Evolutionary conservation across 2,797 vertebrate species (phyloP).

Genomic region (Prionace glauca): DNA sequence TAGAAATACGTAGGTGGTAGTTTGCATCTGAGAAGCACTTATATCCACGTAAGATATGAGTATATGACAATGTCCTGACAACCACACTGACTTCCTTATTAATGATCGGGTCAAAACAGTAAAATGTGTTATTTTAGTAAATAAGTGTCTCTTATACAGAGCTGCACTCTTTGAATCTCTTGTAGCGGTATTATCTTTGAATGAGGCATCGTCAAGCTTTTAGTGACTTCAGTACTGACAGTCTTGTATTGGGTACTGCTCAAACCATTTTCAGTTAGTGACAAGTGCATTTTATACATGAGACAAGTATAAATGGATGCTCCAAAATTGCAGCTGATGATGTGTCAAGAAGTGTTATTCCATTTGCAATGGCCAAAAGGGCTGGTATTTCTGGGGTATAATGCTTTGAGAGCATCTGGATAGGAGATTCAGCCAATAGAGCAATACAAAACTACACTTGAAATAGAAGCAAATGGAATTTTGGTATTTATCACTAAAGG

Average conservation of each 20-base stretch:
- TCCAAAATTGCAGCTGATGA: background rate
- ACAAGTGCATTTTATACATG: slow-evolving; percentile 5
- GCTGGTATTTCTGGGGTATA: background rate
- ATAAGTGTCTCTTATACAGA: background rate
- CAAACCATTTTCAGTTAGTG: slow-evolving; percentile 24
- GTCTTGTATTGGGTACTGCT: slow-evolving; percentile 13
- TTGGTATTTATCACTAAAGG: too few species aligned
- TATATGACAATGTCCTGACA: background rate
- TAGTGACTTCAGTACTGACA: background rate
- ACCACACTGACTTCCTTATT: background rate
- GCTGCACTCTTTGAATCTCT: background rate
- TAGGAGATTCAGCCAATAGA: background rate
- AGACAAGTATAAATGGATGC: background rate
- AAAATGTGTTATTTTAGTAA: slow-evolving; percentile 4
- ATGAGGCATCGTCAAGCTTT: background rate
- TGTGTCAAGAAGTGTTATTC: background rate
- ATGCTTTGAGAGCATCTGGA: background rate
- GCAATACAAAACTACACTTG: background rate
- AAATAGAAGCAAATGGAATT: background rate
- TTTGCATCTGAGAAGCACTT: background rate
- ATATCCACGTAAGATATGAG: background rate
- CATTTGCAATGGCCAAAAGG: background rate
- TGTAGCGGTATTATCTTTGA: background rate
- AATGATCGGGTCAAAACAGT: background rate
- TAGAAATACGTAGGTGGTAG: background rate